Conservation (phyloP, 64 coral and sea anemone genomes). For the Pocillopora verrucosa region DNA sequence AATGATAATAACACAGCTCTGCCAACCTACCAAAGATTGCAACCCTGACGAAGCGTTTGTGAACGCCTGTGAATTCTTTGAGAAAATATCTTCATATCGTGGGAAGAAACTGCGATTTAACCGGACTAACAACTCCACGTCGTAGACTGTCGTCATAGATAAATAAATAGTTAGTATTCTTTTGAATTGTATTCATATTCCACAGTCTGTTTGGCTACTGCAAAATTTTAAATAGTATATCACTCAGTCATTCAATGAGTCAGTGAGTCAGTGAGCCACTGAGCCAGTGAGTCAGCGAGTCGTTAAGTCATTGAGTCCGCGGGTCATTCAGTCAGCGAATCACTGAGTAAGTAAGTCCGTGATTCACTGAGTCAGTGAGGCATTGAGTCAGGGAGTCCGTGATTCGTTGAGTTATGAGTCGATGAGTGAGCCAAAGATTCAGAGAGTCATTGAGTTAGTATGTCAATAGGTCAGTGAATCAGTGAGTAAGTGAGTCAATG, state of each 20-base stretch:
- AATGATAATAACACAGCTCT: neutral
- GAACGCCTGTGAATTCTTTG: neutral
- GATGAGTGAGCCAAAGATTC: too few relatives aligned
- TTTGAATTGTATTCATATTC: neutral
- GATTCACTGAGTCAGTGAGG: too few relatives aligned
- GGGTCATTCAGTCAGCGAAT: too few relatives aligned
- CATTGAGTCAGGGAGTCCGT: too few relatives aligned
- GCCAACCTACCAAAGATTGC: neutral
- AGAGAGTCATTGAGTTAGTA: too few relatives aligned
- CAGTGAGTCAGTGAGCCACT: too few relatives aligned
- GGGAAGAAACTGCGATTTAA: neutral
- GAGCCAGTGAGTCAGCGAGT: too few relatives aligned
- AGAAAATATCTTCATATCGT: neutral
- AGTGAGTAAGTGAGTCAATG: neutral
- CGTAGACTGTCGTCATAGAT: neutral
- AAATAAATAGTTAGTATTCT: neutral
- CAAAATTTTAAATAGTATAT: too few relatives aligned
- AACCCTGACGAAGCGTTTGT: neutral
- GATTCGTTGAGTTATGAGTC: too few relatives aligned
- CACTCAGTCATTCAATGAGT: neutral
- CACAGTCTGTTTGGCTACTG: neutral
- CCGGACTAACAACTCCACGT: neutral
- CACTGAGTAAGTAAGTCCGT: too few relatives aligned
- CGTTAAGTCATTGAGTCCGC: too few relatives aligned
- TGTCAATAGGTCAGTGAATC: neutral